Evolutionary conservation across 2,888 invertebrate species (phyloP).

Genomic region (Volucella inflata): DNA sequence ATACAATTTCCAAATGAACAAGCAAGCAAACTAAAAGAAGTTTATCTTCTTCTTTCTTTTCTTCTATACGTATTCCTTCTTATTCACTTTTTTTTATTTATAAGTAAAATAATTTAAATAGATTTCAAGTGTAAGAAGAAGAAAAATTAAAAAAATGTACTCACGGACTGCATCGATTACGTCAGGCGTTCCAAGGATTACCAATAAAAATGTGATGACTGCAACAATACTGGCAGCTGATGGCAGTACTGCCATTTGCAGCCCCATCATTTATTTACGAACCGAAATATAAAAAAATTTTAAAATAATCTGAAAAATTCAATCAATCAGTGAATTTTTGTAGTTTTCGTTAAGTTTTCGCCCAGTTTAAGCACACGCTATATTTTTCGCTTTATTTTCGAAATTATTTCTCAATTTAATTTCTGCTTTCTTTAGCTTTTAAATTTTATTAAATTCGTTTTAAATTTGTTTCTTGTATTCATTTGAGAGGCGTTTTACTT

Average conservation of each 20-base stretch:
- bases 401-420: neutral
- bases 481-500: conserved; percentile 25
- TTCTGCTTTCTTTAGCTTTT: conserved; percentile 69
- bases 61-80: neutral
- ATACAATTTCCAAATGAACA: conserved; percentile 61
- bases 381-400: neutral
- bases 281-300: conserved; percentile 43
- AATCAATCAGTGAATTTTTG: conserved; percentile 33
- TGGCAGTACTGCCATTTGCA: conserved; percentile 83
- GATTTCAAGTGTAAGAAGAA: conserved; percentile 11
- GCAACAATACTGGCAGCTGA: conserved; percentile 83
- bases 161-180: conserved; percentile 83
- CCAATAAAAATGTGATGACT: conserved; percentile 81
- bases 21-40: conserved; percentile 56
- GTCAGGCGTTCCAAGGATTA: conserved; percentile 81
- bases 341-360: conserved; percentile 25
- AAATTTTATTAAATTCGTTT: conserved; percentile 47
- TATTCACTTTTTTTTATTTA: neutral
- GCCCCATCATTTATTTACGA: conserved; percentile 82
- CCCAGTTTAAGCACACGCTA: conserved; percentile 36
- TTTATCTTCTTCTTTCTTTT: neutral
- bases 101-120: conserved; percentile 25
- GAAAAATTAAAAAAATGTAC: conserved; percentile 77
- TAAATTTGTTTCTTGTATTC: conserved; percentile 22
- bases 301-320: conserved; percentile 11